Percentiles rank a stretch among this genome's conserved stretches.
Evolutionary conservation across 1,140 invertebrate genomes (phyloP).

Genomic region (Batillaria attramentaria): DNA sequence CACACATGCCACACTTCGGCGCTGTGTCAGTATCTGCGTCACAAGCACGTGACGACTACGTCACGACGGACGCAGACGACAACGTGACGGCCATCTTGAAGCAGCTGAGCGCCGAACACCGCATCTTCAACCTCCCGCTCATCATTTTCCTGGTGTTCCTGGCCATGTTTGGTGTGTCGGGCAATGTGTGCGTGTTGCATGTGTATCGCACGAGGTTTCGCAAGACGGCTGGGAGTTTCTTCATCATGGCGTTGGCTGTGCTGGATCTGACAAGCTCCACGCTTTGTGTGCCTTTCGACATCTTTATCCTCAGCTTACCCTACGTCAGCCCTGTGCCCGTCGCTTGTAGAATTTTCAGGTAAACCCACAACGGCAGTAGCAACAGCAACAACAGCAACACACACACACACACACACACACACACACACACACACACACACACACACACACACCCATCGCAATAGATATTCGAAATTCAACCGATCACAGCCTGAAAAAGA

Average conservation of each 20-base stretch:
- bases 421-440: neutral
- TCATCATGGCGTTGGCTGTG: constrained; percentile 37
- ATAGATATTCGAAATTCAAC: no score
- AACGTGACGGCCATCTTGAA: constrained; percentile 26
- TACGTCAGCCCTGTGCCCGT: constrained; percentile 11
- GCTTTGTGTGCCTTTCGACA: constrained; percentile 34
- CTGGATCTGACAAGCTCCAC: constrained; percentile 26
- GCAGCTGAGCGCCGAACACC: constrained; percentile 21
- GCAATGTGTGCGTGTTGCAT: constrained; percentile 31
- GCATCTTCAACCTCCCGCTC: constrained; percentile 29
- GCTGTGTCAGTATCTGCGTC: constrained; percentile 25
- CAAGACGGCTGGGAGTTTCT: constrained; percentile 31
- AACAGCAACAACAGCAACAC: neutral
- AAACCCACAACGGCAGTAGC: neutral
- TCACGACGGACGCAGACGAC: neutral
- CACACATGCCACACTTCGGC: neutral
- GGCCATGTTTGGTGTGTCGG: constrained; percentile 19
- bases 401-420: neutral
- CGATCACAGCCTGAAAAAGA: no score
- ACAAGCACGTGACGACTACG: constrained; percentile 10
- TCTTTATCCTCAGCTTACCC: constrained; percentile 33
- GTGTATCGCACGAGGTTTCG: constrained; percentile 34
- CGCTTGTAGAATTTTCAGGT: constrained; percentile 35
- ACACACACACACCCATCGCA: constrained; percentile 10
- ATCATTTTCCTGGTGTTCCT: constrained; percentile 35